Conservation (phyloP, 1,140 invertebrate genomes). For the Lepidurus apus region DNA sequence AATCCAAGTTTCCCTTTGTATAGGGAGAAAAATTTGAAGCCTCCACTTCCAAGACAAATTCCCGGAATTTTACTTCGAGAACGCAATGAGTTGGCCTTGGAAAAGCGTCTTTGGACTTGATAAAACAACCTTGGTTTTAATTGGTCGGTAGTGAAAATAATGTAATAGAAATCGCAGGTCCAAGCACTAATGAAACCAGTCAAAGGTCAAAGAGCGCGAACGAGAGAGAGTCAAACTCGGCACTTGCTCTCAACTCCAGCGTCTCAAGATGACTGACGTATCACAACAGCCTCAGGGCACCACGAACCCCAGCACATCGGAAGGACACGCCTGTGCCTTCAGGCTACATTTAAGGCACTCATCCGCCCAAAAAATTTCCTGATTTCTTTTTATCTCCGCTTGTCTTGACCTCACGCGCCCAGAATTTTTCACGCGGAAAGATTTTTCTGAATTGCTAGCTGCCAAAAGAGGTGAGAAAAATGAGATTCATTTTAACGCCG, state of each 20-base stretch:
- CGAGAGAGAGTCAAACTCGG: neutral
- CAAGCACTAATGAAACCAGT: no score
- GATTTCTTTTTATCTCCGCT: neutral
- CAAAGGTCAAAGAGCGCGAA: neutral
- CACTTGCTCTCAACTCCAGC: neutral
- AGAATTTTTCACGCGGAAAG: neutral
- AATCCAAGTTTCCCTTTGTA: no score
- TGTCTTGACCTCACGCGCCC: neutral
- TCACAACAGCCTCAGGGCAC: constrained; percentile 13
- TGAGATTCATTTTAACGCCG: neutral
- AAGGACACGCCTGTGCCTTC: neutral
- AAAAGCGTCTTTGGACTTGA: neutral
- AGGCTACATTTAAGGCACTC: neutral
- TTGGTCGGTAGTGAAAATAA: no score
- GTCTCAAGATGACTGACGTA: constrained; percentile 18
- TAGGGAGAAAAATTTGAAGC: neutral
- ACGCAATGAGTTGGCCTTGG: neutral
- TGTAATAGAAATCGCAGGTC: no score
- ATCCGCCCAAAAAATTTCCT: neutral
- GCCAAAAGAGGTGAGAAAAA: neutral
- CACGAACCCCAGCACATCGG: neutral
- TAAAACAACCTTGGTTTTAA: neutral
- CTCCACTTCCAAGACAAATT: neutral
- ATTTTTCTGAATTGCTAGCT: neutral
- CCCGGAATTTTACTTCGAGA: neutral